Percentiles rank a stretch among this genome's conserved stretches.
phyloP scores from a whole-genome alignment of 2,797 vertebrate species.

The Tangara arthus region DNA sequence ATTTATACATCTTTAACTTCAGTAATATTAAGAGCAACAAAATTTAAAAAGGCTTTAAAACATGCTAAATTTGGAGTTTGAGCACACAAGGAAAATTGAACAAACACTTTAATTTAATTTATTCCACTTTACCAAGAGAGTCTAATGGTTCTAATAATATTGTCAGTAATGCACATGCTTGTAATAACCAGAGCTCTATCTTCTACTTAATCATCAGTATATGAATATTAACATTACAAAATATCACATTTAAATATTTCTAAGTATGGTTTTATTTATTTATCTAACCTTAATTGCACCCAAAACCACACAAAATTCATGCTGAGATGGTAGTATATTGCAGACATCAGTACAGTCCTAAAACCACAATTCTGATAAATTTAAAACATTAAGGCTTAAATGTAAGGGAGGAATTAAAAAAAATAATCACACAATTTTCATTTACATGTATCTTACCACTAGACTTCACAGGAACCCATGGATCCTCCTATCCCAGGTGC shows the following conservation, averaged over 20 bases:
- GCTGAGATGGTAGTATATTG: not conserved
- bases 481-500: not conserved
- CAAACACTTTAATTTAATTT: not conserved
- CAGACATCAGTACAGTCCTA: not conserved
- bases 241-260: not conserved
- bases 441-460: not conserved
- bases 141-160: slow-evolving; percentile 15
- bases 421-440: not conserved
- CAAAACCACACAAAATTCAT: not conserved
- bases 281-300: not conserved
- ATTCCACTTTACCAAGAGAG: not conserved
- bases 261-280: not conserved
- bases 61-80: not conserved
- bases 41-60: not conserved
- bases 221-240: not conserved
- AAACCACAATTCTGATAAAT: not conserved
- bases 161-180: not conserved
- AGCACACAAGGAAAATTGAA: not conserved
- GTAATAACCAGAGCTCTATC: not conserved
- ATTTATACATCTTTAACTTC: not conserved
- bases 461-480: not conserved
- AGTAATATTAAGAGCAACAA: not conserved
- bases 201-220: not conserved
- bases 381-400: not conserved
- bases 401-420: not conserved